Evolutionary conservation across 2,797 vertebrate genomes (phyloP).

Genomic region (Heterohyrax brucei): DNA sequence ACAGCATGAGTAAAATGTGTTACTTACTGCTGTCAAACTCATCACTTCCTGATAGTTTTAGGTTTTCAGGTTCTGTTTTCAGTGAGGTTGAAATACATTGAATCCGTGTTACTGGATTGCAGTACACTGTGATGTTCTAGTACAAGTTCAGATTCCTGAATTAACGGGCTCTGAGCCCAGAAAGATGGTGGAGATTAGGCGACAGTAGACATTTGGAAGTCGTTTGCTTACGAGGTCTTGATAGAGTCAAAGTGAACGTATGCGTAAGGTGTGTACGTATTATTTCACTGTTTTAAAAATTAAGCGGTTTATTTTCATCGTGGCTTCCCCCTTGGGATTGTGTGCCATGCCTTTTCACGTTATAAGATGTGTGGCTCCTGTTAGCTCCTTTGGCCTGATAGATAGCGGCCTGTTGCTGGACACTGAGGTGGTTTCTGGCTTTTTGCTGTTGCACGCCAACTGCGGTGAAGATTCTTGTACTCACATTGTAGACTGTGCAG

Average conservation of each 20-base stretch:
- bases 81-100: slow-evolving; percentile 51
- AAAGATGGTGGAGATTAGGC: background rate
- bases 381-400: background rate
- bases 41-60: slow-evolving; percentile 29
- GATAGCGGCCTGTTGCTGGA: background rate
- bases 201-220: background rate
- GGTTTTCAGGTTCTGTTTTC: slow-evolving; percentile 59
- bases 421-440: background rate
- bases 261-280: background rate
- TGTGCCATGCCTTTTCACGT: background rate
- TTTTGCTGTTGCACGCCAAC: background rate
- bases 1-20: slow-evolving; percentile 43
- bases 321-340: background rate
- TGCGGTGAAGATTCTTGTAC: background rate
- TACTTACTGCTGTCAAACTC: slow-evolving; percentile 26
- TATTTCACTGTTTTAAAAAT: background rate
- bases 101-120: background rate
- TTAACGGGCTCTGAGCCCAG: slow-evolving; percentile 1
- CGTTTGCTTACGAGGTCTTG: background rate
- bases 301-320: background rate
- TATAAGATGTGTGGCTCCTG: background rate
- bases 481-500: background rate
- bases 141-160: slow-evolving; percentile 30
- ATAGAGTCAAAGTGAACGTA: background rate
- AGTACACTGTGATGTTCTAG: background rate